Evolutionary conservation across 2,113 vertebrate species (phyloP).

Genomic region (Tachysurus fulvidraco): DNA sequence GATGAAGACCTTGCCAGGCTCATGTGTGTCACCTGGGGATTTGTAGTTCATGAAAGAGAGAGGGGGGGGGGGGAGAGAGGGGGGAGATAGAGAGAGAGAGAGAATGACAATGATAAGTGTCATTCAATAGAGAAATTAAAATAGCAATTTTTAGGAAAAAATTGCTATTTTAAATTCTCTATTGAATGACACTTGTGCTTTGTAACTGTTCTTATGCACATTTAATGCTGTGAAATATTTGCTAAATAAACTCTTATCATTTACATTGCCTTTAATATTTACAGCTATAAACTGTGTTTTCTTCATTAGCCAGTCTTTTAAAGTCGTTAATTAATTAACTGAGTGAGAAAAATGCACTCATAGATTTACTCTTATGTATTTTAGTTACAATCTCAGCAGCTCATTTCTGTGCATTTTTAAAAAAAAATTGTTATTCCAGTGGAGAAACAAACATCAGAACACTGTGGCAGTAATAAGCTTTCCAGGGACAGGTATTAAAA

Average conservation of each 20-base stretch:
- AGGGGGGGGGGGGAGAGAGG: not conserved
- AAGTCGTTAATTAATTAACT: not conserved
- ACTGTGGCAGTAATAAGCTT: not conserved
- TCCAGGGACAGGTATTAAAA: not conserved
- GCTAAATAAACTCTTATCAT: not conserved
- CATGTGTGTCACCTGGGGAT: constrained; percentile 18
- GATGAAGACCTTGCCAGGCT: constrained; percentile 25
- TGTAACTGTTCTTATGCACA: not conserved
- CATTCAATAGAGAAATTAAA: no score
- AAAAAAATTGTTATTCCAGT: not conserved
- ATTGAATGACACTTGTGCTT: not conserved
- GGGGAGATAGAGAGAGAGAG: no score
- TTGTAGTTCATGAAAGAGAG: not conserved
- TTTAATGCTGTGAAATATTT: not conserved
- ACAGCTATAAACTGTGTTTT: not conserved
- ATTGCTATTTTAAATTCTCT: not conserved
- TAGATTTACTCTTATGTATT: not conserved
- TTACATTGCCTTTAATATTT: not conserved
- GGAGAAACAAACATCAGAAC: not conserved
- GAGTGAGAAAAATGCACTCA: not conserved
- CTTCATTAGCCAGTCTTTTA: not conserved
- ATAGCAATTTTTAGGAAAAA: no score
- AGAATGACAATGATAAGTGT: no score
- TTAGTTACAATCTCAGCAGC: not conserved
- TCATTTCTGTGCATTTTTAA: not conserved